Evolutionary conservation across 2,797 vertebrate genomes (phyloP).

Genomic region (Margarornis squamiger): DNA sequence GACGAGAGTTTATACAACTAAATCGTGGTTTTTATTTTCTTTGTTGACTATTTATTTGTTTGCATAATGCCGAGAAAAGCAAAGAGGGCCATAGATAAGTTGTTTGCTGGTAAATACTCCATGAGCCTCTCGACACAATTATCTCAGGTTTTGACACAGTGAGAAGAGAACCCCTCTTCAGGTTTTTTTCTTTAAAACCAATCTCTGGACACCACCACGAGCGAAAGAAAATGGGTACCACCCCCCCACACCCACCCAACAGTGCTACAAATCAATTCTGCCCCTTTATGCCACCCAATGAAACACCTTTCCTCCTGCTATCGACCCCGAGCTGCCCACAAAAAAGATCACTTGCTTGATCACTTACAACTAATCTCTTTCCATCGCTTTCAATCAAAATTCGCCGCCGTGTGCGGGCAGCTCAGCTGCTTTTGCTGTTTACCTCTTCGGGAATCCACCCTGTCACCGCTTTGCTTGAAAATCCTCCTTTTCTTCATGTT

Average conservation of each 20-base stretch:
- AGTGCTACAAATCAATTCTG: not conserved
- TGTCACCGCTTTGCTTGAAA: not conserved
- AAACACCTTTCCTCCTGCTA: not conserved
- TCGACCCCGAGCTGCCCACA: not conserved
- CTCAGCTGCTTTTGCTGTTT: not conserved
- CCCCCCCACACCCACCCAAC: rapidly evolving
- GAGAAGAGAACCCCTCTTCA: not conserved
- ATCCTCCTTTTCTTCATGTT: not conserved
- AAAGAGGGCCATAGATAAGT: not conserved
- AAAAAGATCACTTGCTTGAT: not conserved
- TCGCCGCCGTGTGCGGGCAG: not conserved
- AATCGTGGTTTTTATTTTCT: not conserved
- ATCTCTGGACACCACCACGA: not conserved
- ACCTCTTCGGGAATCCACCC: not conserved
- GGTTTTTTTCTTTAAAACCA: not conserved
- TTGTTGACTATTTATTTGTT: not conserved
- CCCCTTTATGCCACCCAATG: not conserved
- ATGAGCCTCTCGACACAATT: not conserved
- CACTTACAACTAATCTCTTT: not conserved
- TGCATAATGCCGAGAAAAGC: not conserved
- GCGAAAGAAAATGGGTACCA: not conserved
- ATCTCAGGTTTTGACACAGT: not conserved
- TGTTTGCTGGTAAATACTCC: not conserved
- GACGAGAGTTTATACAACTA: not conserved
- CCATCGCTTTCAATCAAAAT: not conserved